These are phyloP conservation scores for Lagopus leucura DNA, from an alignment of 2,113 vertebrate species.

Conservation along the genomic window DNA sequence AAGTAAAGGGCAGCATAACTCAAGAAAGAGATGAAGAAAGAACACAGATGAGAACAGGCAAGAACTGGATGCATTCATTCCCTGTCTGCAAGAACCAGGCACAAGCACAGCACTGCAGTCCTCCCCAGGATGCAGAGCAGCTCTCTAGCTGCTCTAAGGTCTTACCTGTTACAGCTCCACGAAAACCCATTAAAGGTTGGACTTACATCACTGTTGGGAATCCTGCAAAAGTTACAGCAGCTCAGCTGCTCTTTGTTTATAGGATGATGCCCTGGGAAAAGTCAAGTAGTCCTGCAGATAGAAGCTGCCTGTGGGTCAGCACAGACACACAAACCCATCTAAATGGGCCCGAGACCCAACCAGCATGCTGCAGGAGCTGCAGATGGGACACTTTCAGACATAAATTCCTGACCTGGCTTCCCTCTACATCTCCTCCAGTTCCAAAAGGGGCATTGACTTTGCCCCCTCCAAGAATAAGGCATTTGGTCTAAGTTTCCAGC, in stretches of 20 bases:
- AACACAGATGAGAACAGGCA: fast-evolving
- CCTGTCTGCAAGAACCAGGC: not conserved
- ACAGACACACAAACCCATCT: not conserved
- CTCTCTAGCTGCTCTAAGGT: constrained; percentile 4
- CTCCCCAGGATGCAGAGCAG: not conserved
- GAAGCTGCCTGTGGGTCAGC: not conserved
- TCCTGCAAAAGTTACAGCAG: not conserved
- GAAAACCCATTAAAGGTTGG: constrained; percentile 30
- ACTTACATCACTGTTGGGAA: constrained; percentile 9
- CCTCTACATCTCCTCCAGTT: not conserved
- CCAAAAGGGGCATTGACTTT: not conserved
- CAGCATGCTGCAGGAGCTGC: not conserved
- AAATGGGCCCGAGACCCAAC: not conserved
- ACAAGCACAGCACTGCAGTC: not conserved
- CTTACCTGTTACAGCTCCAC: not conserved
- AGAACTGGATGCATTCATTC: fast-evolving
- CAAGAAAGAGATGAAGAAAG: not conserved
- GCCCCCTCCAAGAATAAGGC: fast-evolving
- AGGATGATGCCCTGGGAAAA: not conserved
- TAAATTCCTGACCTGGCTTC: not conserved
- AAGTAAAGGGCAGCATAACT: not conserved
- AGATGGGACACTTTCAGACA: not conserved
- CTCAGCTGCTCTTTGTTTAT: constrained; percentile 7
- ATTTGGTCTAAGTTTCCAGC: not conserved
- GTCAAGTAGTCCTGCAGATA: not conserved